These are phyloP conservation scores for Poicephalus meyeri DNA, from an alignment of 2,113 vertebrate genomes.

Conservation along the genomic window DNA sequence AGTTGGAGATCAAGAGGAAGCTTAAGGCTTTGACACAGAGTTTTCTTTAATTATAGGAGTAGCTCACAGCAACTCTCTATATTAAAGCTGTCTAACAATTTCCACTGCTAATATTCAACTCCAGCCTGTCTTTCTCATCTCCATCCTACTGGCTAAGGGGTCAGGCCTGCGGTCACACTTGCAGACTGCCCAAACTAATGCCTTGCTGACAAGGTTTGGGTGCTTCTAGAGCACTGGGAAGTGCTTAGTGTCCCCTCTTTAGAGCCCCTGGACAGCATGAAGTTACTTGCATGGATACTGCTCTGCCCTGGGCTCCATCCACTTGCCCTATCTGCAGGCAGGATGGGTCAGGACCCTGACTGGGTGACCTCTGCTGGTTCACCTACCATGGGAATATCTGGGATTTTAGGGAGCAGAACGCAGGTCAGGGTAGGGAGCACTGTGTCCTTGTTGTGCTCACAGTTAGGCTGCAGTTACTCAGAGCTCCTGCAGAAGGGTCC, in stretches of 20 bases:
- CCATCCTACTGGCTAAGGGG: not conserved
- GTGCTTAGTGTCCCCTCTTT: not conserved
- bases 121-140: not conserved
- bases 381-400: not conserved
- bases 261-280: rapidly evolving
- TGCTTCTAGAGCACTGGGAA: not conserved
- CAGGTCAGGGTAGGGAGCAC: not conserved
- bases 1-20: not conserved
- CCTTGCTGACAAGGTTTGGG: not conserved
- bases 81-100: not conserved
- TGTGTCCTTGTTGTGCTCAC: not conserved
- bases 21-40: not conserved
- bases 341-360: not conserved
- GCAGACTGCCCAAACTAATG: not conserved
- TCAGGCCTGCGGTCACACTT: not conserved
- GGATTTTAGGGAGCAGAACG: not conserved
- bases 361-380: not conserved
- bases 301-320: not conserved
- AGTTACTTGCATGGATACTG: not conserved
- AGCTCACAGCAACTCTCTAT: not conserved
- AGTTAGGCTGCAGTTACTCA: not conserved
- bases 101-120: not conserved
- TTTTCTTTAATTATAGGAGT: not conserved
- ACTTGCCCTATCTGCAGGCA: not conserved
- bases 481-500: not conserved